Evolutionary conservation across 2,113 vertebrate species (phyloP).

Genomic region (Rhea pennata): DNA sequence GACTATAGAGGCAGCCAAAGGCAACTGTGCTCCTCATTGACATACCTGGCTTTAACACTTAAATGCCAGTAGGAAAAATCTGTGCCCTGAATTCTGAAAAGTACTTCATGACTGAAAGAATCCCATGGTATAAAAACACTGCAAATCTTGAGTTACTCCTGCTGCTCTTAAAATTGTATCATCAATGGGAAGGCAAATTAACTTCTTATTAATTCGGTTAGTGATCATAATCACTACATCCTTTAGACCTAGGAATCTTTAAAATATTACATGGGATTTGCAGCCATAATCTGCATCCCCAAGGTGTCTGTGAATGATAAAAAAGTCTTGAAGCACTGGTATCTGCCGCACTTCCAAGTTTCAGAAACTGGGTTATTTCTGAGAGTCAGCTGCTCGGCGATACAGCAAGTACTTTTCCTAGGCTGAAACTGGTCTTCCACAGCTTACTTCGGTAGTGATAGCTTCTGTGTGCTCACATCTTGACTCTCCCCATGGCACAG

Average conservation of each 20-base stretch:
- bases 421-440: neutral
- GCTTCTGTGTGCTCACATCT: neutral
- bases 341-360: neutral
- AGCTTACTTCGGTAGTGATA: neutral
- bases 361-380: neutral
- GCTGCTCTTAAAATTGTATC: neutral
- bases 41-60: neutral
- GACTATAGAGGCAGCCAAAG: neutral
- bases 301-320: neutral
- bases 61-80: fast-evolving
- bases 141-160: neutral
- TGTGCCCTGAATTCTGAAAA: neutral
- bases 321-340: neutral
- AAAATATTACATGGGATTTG: neutral
- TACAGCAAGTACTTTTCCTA: neutral
- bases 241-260: neutral
- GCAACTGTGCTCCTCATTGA: neutral
- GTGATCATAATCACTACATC: no score
- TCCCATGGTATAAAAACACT: neutral
- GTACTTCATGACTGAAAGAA: neutral
- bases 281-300: neutral
- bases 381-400: neutral
- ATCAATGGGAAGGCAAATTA: neutral
- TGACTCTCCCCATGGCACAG: neutral
- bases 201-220: neutral